Percentiles rank a stretch among this genome's conserved stretches.
phyloP scores from a whole-genome alignment of 1,140 invertebrate species.

The Hypothenemus hampei region DNA sequence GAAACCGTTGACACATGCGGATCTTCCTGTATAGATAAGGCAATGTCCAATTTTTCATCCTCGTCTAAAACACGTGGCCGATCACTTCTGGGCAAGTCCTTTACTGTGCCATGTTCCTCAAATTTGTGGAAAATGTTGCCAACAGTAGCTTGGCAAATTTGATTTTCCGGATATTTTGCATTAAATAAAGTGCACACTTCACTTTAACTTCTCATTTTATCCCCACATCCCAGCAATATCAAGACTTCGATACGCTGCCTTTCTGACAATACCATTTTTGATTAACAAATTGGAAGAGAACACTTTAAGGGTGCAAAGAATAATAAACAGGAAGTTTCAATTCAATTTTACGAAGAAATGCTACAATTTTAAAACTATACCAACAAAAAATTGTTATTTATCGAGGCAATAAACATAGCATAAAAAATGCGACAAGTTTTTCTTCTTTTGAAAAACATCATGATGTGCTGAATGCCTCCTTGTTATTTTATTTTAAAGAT shows the following conservation, averaged over 20 bases:
- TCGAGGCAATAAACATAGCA: neutral
- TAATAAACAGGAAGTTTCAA: neutral
- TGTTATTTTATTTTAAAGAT: neutral
- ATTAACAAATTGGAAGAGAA: neutral
- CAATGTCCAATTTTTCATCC: constrained; percentile 7
- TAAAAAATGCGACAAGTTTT: neutral
- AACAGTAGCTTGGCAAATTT: neutral
- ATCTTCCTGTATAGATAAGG: constrained; percentile 2
- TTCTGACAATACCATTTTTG: neutral
- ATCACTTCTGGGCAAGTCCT: neutral
- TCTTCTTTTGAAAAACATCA: neutral
- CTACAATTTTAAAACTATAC: neutral
- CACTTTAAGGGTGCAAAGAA: too few species aligned
- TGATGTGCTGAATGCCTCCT: neutral
- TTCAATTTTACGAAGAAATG: neutral
- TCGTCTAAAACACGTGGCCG: constrained; percentile 3
- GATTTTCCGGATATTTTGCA: constrained; percentile 3
- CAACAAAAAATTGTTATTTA: neutral
- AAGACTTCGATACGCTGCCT: neutral
- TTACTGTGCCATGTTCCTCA: too few species aligned
- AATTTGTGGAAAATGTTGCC: too few species aligned
- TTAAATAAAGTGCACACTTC: constrained; percentile 6
- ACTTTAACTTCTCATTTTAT: constrained; percentile 4
- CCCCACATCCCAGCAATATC: constrained; percentile 7
- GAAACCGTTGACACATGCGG: constrained; percentile 3